A percentile compares a stretch with the other conserved stretches of the same genome.
These are phyloP conservation scores for Tokudaia muenninki DNA, from an alignment of 2,797 vertebrate species.

Conservation along the genomic window DNA sequence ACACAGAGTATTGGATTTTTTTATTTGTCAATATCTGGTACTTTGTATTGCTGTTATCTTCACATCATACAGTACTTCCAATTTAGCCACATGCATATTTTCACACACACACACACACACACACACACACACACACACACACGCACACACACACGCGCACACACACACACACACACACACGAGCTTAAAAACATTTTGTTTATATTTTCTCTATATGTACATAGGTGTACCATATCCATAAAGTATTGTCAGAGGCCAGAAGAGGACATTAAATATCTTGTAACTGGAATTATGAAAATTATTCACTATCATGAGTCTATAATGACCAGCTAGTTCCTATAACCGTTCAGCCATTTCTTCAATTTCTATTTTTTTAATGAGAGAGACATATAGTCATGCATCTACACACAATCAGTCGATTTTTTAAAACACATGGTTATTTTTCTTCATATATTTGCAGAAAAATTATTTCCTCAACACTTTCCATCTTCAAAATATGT, in stretches of 20 bases:
- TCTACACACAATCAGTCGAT: accelerated
- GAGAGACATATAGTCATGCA: neutral
- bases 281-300: neutral
- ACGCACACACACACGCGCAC: neutral
- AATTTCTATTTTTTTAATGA: neutral
- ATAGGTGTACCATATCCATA: neutral
- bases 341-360: neutral
- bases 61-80: neutral
- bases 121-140: neutral
- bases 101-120: neutral
- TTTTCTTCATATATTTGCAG: neutral
- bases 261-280: neutral
- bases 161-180: neutral
- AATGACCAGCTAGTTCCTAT: neutral
- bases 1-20: neutral
- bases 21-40: neutral
- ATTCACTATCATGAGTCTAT: neutral
- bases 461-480: neutral
- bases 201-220: neutral
- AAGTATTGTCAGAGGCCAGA: neutral
- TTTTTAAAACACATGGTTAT: neutral
- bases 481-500: neutral
- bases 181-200: neutral
- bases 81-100: neutral
- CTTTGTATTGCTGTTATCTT: neutral